Conservation (phyloP, 2,797 vertebrate species). For the Lutjanus argentimaculatus region DNA sequence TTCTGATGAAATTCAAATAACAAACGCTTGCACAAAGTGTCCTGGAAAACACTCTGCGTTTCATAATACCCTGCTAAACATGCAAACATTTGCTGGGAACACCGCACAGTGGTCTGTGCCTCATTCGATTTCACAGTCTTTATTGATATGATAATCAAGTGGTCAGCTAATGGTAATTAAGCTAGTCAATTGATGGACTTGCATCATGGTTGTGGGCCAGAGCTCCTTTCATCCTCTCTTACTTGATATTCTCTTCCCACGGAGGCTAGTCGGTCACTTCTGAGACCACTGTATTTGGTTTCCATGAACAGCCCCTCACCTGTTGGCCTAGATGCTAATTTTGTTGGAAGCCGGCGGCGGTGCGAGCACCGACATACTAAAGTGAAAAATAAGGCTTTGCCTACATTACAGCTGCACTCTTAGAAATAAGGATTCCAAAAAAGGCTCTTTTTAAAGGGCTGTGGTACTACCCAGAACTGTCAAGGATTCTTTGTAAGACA, state of each 20-base stretch:
- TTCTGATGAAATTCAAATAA: constrained; percentile 81
- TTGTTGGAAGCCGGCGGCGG: constrained; percentile 22
- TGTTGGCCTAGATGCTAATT: constrained; percentile 74
- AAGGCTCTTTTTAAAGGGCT: too few species aligned
- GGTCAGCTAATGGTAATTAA: constrained; percentile 76
- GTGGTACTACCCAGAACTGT: too few species aligned
- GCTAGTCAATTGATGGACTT: constrained; percentile 43
- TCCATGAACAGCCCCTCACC: constrained; percentile 65
- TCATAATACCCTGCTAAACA: constrained; percentile 57
- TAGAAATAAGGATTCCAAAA: too few species aligned
- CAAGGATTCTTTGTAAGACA: too few species aligned
- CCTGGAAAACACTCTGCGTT: constrained; percentile 67
- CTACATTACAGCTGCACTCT: constrained; percentile 4
- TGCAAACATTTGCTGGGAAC: constrained; percentile 61
- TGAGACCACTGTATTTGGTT: constrained; percentile 51
- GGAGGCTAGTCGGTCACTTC: constrained; percentile 60
- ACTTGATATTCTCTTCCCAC: constrained; percentile 61
- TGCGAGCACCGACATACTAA: constrained; percentile 30
- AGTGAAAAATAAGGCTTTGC: constrained; percentile 47
- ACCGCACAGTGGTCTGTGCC: constrained; percentile 35
- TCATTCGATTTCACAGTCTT: constrained; percentile 61
- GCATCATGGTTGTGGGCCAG: constrained; percentile 44
- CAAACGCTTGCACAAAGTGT: constrained; percentile 67
- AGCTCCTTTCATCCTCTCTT: constrained; percentile 68
- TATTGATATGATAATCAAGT: constrained; percentile 81